Evolutionary conservation across 2,888 invertebrate species (phyloP), one percentile per base, ranked within the genome.

Genomic region (Nebria salina): DNA sequence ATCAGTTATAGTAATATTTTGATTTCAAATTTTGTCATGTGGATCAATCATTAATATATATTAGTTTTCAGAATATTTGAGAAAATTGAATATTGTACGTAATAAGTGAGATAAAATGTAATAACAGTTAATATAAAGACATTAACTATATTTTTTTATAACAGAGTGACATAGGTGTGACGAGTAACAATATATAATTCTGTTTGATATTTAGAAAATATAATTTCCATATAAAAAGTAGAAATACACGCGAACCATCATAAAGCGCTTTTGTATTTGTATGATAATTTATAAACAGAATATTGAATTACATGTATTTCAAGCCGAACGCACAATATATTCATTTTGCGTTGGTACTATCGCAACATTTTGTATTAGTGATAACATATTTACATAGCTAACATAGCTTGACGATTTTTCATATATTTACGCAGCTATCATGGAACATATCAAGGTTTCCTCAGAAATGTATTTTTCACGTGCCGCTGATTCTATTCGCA

Each of bases 171-270:
- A 4, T 5, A 34, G 0, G 2, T 2, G 34, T 5, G 5, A 34
- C 0, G 34, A 34, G 5, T 1, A 2, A 34, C 1, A 25, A 26
- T 25, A 68, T 2, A 74, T 74, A 74, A 76, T 65, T 65, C 42
- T 66, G 68, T 43, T 65, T 8, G 41, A 54, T 70, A 68, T 77
- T 65, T 13, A 72, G 72, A 77, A 72, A 77, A 77, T 77, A 41
- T 72, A 77, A 72, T 77, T 77, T 77, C 72, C 77, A 72, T 77
- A 77, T 77, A 72, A 77, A 72, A 77, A 77, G 76, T 72, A 77
- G 43, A 25, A 9, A 9, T 25, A 1, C 20, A 20, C 20, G 20
- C 20, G 20, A 20, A 20, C n/a, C 15, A 65, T 65, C 13, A n/a
- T 41, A 70, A 43, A 77, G 72, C 72, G 43, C 70, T 77, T 72